Conservation (phyloP, 2,113 vertebrate genomes). For the Channa argus region DNA sequence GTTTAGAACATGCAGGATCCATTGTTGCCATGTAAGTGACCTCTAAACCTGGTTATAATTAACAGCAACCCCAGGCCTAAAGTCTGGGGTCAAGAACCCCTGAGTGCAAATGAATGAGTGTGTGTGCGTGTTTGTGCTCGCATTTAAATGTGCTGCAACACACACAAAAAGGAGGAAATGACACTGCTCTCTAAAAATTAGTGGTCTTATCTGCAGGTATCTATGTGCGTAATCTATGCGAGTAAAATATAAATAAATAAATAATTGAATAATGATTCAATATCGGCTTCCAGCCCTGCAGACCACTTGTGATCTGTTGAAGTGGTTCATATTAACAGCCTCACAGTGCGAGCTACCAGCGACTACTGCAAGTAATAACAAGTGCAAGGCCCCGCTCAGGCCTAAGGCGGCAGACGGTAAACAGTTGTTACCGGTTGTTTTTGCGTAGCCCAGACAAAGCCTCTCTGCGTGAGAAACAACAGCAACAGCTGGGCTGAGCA, state of each 20-base stretch:
- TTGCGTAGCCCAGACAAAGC: constrained; percentile 74
- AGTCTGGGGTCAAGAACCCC: constrained; percentile 46
- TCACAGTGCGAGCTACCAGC: constrained; percentile 60
- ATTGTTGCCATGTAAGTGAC: constrained; percentile 30
- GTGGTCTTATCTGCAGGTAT: constrained; percentile 11
- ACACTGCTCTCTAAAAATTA: not conserved
- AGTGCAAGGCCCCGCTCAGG: constrained; percentile 66
- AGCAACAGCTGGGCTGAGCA: constrained; percentile 68
- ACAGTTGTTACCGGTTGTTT: constrained; percentile 76
- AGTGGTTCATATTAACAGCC: constrained; percentile 63
- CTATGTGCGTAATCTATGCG: not conserved
- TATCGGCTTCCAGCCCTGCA: not conserved
- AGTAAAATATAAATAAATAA: not conserved
- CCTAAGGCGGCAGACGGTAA: constrained; percentile 73
- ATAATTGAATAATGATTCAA: constrained; percentile 35
- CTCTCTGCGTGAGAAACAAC: constrained; percentile 73
- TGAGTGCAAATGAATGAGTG: not conserved
- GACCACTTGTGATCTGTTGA: constrained; percentile 22
- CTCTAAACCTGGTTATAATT: constrained; percentile 52
- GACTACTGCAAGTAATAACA: constrained; percentile 66
- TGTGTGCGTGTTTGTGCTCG: not conserved
- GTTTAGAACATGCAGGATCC: constrained; percentile 11
- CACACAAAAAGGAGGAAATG: constrained; percentile 19
- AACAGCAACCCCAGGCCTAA: constrained; percentile 25
- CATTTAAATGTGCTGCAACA: constrained; percentile 15